These are phyloP conservation scores for Clanis bilineata DNA, from an alignment of 2,888 invertebrate species.

Conservation along the genomic window DNA sequence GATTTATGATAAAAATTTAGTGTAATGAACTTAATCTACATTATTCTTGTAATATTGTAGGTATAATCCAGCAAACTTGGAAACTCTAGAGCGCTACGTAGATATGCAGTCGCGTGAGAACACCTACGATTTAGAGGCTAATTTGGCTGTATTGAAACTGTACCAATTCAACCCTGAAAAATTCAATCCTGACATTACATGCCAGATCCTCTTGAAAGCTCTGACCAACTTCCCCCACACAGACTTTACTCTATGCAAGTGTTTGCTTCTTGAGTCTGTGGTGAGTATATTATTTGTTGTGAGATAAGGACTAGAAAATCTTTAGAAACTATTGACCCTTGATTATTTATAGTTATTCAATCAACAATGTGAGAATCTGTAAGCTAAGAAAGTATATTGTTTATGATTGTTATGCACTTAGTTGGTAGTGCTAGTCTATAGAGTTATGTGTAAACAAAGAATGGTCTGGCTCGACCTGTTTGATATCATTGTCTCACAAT, in stretches of 20 bases:
- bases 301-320: not conserved
- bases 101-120: conserved; percentile 96
- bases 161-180: conserved; percentile 97
- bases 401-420: too few relatives aligned
- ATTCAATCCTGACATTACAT: conserved; percentile 92
- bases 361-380: too few relatives aligned
- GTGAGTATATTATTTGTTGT: conserved; percentile 42
- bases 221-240: conserved; percentile 98
- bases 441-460: too few relatives aligned
- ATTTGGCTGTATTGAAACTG: conserved; percentile 96
- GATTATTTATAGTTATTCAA: too few relatives aligned
- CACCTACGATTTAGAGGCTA: conserved; percentile 98
- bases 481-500: too few relatives aligned
- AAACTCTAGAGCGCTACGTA: conserved; percentile 94
- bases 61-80: conserved; percentile 97
- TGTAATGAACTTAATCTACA: conserved; percentile 14
- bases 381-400: too few relatives aligned
- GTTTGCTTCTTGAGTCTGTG: conserved; percentile 90
- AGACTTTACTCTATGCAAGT: conserved; percentile 99
- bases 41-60: conserved; percentile 72
- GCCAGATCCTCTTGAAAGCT: conserved; percentile 96
- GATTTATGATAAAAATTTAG: conserved; percentile 13
- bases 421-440: too few relatives aligned
- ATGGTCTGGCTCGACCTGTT: too few relatives aligned
- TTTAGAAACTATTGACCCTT: too few relatives aligned